Evolutionary conservation across 2,113 vertebrate species (phyloP).

Genomic region (Gavialis gangeticus): DNA sequence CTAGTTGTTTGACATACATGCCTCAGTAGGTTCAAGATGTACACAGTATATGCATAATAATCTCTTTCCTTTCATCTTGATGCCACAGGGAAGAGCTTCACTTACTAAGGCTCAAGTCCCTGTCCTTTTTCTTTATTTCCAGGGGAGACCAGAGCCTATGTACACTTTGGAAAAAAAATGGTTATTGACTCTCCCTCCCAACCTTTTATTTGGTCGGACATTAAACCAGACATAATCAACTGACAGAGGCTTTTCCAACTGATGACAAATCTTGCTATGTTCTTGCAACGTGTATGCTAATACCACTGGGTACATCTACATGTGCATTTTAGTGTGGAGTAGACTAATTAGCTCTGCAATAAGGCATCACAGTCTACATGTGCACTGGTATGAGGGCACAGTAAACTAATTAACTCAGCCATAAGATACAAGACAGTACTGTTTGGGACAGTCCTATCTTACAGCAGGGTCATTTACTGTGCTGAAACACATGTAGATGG

Average conservation of each 20-base stretch:
- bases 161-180: not conserved
- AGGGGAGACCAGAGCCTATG: not conserved
- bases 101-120: not conserved
- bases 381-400: no score
- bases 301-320: not conserved
- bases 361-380: no score
- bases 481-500: no score
- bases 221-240: not conserved
- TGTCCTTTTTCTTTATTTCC: not conserved
- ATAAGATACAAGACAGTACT: no score
- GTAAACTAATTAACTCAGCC: no score
- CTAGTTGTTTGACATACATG: not conserved
- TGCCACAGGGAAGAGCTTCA: not conserved
- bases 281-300: not conserved
- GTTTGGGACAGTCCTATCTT: no score
- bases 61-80: not conserved
- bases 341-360: no score
- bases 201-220: slow-evolving; percentile 7
- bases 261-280: not conserved
- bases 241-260: not conserved
- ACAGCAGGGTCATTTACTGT: no score
- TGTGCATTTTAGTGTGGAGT: no score
- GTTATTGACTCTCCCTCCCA: not conserved
- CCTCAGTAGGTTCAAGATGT: not conserved
- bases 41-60: not conserved